phyloP scores from a whole-genome alignment of 2,888 invertebrate genomes.

The Iselma pallidipennis region DNA sequence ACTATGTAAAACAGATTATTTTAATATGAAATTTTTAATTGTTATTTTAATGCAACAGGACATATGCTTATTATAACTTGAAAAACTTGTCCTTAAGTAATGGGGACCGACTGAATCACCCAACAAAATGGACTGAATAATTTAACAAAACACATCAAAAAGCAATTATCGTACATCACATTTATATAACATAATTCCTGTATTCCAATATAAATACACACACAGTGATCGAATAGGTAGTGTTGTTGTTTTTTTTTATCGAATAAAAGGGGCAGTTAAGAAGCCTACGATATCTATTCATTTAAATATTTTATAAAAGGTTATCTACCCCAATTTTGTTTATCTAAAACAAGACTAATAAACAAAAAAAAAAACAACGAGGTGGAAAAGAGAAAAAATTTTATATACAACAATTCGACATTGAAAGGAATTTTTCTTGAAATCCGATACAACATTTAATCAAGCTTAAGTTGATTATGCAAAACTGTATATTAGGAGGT shows the following conservation, averaged over 20 bases:
- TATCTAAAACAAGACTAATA: too few species aligned
- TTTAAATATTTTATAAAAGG: too few species aligned
- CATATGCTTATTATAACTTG: background rate
- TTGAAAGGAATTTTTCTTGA: background rate
- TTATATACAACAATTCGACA: too few species aligned
- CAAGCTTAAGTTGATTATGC: background rate
- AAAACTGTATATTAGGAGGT: background rate
- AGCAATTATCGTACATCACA: background rate
- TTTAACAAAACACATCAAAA: background rate
- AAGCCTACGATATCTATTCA: too few species aligned
- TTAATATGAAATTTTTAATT: background rate
- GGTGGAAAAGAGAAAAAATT: too few species aligned
- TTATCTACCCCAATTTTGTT: too few species aligned
- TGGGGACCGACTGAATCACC: background rate
- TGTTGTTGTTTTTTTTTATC: too few species aligned
- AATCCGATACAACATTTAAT: background rate
- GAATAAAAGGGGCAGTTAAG: too few species aligned
- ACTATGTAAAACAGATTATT: background rate
- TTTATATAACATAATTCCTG: background rate
- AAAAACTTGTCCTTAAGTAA: too few species aligned
- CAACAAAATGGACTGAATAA: background rate
- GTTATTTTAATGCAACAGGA: background rate
- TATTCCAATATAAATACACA: too few species aligned
- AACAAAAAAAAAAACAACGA: too few species aligned
- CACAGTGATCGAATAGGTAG: too few species aligned